Conservation (phyloP, 2,888 invertebrate genomes). For the Epinotia bilunana region DNA sequence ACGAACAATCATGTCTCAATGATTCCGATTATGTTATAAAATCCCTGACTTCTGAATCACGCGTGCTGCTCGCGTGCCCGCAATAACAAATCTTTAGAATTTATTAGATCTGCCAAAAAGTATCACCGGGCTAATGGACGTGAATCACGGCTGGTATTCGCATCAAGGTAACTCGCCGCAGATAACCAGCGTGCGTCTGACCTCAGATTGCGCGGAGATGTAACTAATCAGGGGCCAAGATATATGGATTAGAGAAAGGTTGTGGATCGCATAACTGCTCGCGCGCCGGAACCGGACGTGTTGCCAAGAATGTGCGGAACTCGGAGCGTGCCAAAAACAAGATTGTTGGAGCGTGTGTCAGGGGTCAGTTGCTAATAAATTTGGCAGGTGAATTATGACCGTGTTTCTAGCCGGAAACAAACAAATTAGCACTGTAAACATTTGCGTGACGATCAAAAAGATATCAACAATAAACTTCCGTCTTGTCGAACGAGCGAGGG, state of each 20-base stretch:
- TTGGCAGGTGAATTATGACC: slow-evolving; percentile 14
- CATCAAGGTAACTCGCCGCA: not conserved
- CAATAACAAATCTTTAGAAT: slow-evolving; percentile 21
- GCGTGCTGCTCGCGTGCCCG: slow-evolving; percentile 12
- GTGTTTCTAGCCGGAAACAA: not conserved
- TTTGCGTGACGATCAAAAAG: not conserved
- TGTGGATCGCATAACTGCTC: not conserved
- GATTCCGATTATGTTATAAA: slow-evolving; percentile 17
- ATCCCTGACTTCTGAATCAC: slow-evolving; percentile 16
- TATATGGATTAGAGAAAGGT: not conserved
- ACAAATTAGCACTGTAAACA: not conserved
- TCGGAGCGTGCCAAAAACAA: slow-evolving; percentile 17
- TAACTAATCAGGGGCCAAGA: not conserved
- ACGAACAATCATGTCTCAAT: not conserved
- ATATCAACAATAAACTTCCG: not conserved
- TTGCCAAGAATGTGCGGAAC: slow-evolving; percentile 35
- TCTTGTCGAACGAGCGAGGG: not conserved
- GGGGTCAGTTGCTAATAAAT: slow-evolving; percentile 12
- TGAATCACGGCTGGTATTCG: slow-evolving; percentile 16
- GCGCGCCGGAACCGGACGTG: slow-evolving; percentile 23
- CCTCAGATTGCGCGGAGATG: not conserved
- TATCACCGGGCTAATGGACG: slow-evolving; percentile 20
- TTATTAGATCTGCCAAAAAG: slow-evolving; percentile 28
- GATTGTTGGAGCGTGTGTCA: slow-evolving; percentile 21
- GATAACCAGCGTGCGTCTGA: not conserved